Evolutionary conservation across 2,888 invertebrate species (phyloP), one percentile per base, ranked within the genome.

Genomic region (Serripes groenlandicus): DNA sequence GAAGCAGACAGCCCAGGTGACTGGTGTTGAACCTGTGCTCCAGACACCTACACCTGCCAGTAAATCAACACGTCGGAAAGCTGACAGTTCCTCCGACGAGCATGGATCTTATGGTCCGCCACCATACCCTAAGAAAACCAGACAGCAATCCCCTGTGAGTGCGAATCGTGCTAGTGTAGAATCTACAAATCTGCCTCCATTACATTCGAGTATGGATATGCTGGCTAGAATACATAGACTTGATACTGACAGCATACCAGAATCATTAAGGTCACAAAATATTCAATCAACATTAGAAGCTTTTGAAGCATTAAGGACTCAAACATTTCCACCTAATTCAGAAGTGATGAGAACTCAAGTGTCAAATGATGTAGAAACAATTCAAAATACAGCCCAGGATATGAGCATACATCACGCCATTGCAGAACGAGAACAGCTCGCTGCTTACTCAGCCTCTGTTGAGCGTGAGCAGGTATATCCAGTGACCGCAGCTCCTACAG

Each of bases 171-270:
- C 75, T 11, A 75, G 78, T 37, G 75, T 60, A 3, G 78, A 75
- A 54, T 56, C 71, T 26, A 49, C 78, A 26, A 69, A 76, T 15
- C 73, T 83, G 42, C 83, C 86, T 54, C 86, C 82, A 18, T 77
- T 86, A 34, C 86, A 86, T 75, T 73, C 86, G 56, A 83, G 83
- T n/a, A 86, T 86, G 86, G 86, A 86, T 30, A 86, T 86, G 75
- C 35, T 86, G 54, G 83, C 86, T 3, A 66, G 86, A 37, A 80
- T 86, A 74, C 86, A 86, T 56, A 75, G 86, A 56, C 68, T 86
- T 21, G 86, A 86, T 49, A 76, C 83, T 9, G 86, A 86, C 23
- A 81, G 82, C 69, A 86, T 86, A 30, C 86, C 86, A 2, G 86
- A 86, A 71, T 86, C 86, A 66, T 74, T 86, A 60, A 66, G 86